Evolutionary conservation across 1,140 invertebrate genomes (phyloP), one percentile per base, ranked within the genome.

Genomic region (Pogonognathellus flavescens): DNA sequence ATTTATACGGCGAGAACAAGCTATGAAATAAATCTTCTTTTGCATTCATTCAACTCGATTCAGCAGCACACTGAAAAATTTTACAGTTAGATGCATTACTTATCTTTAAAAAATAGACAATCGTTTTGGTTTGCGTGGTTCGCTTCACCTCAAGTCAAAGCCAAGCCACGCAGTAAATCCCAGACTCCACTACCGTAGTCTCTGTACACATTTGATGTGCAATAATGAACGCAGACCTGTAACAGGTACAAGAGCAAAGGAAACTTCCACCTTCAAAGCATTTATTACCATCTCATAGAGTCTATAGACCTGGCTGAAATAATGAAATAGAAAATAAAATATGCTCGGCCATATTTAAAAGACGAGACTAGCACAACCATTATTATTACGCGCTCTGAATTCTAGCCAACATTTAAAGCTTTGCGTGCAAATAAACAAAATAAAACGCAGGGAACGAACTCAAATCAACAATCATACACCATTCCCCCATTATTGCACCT

Each of bases 321-420:
- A 76, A 76, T 49, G 70, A 50, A 76, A 76, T 50, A 49, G 25
- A 41, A 76, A 76, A 49, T 50, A 76, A 49, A n/a, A 76, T 50
- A 50, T 76, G 70, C 70, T 31, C 5, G 70, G 70, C 70, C 70
- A 76, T 76, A 18, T 25, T 76, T 76, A 76, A 76, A 76, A 76
- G 41, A n/a, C 53, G 22, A 66, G 20, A 60, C 22, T 22, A 6
- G 0, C 13, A 66, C 25, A 66, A 3, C n/a, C 9, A 70, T n/a
- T 10, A 14, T n/a, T 76, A 76, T 13, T 11, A 49, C 66, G 25
- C 41, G 25, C 13, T 31, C 41, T 76, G n/a, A 7, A 70, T 13
- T 70, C 18, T 70, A 25, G 11, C 66, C n/a, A 76, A 50, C 70
- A 31, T 8, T 76, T 66, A 66, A 66, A 25, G 62, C 25, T 66